phyloP scores from a whole-genome alignment of 2,888 invertebrate species.

The Stenoptilia bipunctidactyla region DNA sequence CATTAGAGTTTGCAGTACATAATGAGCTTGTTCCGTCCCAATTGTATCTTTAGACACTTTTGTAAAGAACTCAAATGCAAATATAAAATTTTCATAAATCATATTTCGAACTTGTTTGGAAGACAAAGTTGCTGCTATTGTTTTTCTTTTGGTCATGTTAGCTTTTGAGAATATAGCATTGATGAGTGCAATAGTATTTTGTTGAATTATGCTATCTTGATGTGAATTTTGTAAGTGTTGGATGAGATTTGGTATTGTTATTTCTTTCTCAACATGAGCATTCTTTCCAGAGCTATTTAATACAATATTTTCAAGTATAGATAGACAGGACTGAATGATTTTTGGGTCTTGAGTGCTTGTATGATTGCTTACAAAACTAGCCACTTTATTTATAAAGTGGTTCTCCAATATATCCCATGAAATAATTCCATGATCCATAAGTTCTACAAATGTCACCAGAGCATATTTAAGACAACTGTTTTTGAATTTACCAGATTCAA shows the following conservation, averaged over 20 bases:
- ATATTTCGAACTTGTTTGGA: slow-evolving; percentile 88
- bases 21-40: slow-evolving; percentile 94
- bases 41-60: slow-evolving; percentile 69
- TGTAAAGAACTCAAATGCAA: slow-evolving; percentile 53
- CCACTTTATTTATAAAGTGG: slow-evolving; percentile 89
- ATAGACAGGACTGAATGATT: slow-evolving; percentile 88
- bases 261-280: slow-evolving; percentile 86
- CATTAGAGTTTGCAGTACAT: slow-evolving; percentile 90
- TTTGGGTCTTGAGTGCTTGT: slow-evolving; percentile 75
- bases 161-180: slow-evolving; percentile 94
- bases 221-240: slow-evolving; percentile 79
- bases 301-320: slow-evolving; percentile 93
- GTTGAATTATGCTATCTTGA: slow-evolving; percentile 84
- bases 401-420: slow-evolving; percentile 93
- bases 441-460: slow-evolving; percentile 88
- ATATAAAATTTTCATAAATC: slow-evolving; percentile 84
- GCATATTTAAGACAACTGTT: slow-evolving; percentile 81
- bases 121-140: slow-evolving; percentile 84
- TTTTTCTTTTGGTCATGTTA: slow-evolving; percentile 80
- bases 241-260: slow-evolving; percentile 89
- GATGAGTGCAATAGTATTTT: slow-evolving; percentile 93
- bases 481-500: slow-evolving; percentile 79
- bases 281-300: slow-evolving; percentile 88
- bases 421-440: slow-evolving; percentile 95
- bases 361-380: slow-evolving; percentile 81